These are phyloP conservation scores for Crocuta crocuta DNA, from an alignment of 2,113 vertebrate species.

Conservation along the genomic window DNA sequence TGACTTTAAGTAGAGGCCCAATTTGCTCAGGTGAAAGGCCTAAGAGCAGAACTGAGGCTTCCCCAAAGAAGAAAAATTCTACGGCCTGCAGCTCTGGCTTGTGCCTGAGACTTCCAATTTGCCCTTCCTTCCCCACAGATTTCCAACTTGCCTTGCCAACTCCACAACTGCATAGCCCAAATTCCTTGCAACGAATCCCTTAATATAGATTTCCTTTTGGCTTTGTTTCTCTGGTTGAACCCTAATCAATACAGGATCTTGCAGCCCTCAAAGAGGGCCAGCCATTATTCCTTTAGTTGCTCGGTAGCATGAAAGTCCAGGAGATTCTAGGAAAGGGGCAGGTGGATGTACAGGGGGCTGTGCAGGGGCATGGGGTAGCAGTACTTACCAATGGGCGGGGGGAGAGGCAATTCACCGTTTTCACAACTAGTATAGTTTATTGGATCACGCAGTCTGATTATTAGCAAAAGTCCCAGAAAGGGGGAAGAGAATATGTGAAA, in stretches of 20 bases:
- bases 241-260: background rate
- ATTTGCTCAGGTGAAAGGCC: background rate
- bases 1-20: background rate
- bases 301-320: background rate
- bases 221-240: background rate
- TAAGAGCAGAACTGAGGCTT: background rate
- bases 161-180: background rate
- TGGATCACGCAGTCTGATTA: background rate
- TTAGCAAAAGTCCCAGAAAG: background rate
- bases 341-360: fast-evolving
- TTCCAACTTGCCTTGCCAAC: background rate
- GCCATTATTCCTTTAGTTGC: background rate
- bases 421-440: background rate
- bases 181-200: background rate
- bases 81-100: background rate
- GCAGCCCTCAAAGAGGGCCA: background rate
- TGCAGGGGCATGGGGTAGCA: background rate
- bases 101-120: background rate
- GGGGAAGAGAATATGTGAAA: background rate
- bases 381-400: background rate
- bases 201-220: background rate
- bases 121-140: background rate
- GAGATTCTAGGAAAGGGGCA: background rate
- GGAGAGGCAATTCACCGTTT: background rate
- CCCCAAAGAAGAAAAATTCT: background rate